Conservation (phyloP, 2,113 vertebrate species). For the Rynchops niger region DNA sequence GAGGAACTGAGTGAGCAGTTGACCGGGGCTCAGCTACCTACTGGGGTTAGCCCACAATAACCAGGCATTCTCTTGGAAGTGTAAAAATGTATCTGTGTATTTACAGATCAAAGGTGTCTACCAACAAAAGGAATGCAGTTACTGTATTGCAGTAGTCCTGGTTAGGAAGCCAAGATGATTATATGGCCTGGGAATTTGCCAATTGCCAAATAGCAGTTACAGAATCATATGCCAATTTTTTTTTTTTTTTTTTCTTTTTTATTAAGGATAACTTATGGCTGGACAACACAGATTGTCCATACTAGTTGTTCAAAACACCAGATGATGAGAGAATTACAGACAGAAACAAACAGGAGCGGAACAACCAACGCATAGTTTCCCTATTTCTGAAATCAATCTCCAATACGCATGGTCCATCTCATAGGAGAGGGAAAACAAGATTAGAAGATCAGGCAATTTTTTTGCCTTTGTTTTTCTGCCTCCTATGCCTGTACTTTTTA, state of each 20-base stretch:
- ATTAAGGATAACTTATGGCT: not conserved
- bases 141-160: not conserved
- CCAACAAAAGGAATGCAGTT: not conserved
- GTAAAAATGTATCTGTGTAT: not conserved
- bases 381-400: not conserved
- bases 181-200: not conserved
- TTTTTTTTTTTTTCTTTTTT: too few relatives aligned
- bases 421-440: not conserved
- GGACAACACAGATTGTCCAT: not conserved
- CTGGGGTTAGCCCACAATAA: not conserved
- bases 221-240: not conserved
- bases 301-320: not conserved
- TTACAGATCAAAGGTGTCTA: not conserved
- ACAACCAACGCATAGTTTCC: not conserved
- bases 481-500: not conserved
- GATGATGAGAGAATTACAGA: not conserved
- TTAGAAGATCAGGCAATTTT: not conserved
- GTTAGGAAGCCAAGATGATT: not conserved
- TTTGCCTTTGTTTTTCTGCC: not conserved
- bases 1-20: accelerated
- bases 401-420: not conserved
- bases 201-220: not conserved
- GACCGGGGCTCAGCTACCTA: not conserved
- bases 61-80: not conserved
- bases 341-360: not conserved